Evolutionary conservation across 1,140 invertebrate genomes (phyloP).

Genomic region (Zaprionus camerounensis): DNA sequence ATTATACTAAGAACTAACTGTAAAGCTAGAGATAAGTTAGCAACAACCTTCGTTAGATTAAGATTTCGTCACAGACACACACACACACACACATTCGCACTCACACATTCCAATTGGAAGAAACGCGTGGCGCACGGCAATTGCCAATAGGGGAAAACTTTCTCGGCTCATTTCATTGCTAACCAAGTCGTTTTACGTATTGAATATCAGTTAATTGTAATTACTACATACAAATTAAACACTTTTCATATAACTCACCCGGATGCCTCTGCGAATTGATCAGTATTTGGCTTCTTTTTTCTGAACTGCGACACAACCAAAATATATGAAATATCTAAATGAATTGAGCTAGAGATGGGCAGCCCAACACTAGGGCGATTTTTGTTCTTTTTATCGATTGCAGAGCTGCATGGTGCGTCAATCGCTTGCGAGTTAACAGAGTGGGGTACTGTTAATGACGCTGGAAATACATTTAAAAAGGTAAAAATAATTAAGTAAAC

Average conservation of each 20-base stretch:
- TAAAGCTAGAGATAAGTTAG: not conserved
- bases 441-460: not conserved
- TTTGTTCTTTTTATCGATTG: constrained; percentile 19
- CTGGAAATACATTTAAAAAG: not conserved
- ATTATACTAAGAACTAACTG: not conserved
- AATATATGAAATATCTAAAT: constrained; percentile 67
- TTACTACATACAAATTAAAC: constrained; percentile 3
- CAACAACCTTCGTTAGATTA: constrained; percentile 31
- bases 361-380: not conserved
- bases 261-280: constrained; percentile 76
- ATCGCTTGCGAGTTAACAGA: not conserved
- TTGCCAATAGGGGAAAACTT: constrained; percentile 5
- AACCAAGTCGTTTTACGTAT: constrained; percentile 56
- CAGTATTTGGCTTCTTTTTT: constrained; percentile 72
- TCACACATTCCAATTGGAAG: constrained; percentile 45
- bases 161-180: constrained; percentile 23
- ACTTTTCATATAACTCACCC: constrained; percentile 61
- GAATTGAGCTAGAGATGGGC: constrained; percentile 27
- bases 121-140: constrained; percentile 68
- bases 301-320: constrained; percentile 50
- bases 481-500: too few relatives aligned
- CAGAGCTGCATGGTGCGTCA: not conserved
- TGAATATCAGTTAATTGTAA: constrained; percentile 28
- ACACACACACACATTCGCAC: constrained; percentile 21
- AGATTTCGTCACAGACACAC: constrained; percentile 62